A percentile compares a stretch with the other conserved stretches of the same genome.
Conservation (phyloP, 1,140 invertebrate genomes). For the Penaeus vannamei region DNA sequence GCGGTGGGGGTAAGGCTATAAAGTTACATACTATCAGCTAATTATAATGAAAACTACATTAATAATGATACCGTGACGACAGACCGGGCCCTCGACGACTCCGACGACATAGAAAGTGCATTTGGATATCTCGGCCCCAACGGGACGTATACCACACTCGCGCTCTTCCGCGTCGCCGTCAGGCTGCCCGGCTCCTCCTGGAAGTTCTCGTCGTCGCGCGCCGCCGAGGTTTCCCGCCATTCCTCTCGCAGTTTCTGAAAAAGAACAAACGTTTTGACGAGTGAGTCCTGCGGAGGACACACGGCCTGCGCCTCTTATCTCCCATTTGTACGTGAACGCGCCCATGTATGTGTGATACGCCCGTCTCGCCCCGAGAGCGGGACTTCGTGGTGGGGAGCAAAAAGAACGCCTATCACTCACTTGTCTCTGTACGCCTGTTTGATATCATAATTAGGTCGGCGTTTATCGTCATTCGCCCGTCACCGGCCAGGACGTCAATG, state of each 20-base stretch:
- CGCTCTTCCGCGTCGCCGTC: slow-evolving; percentile 4
- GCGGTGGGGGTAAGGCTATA: slow-evolving; percentile 57
- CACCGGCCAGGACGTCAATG: slow-evolving; percentile 37
- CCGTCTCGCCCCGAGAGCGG: not conserved
- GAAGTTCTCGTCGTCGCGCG: not conserved
- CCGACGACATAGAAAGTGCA: slow-evolving; percentile 58
- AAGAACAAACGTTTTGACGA: too few species aligned
- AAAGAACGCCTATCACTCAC: slow-evolving; percentile 45
- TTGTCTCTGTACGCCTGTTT: slow-evolving; percentile 32
- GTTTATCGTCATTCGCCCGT: slow-evolving; percentile 51
- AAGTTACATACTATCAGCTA: slow-evolving; percentile 65
- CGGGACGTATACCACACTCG: slow-evolving; percentile 2
- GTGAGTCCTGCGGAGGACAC: too few species aligned
- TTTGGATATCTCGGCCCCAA: slow-evolving; percentile 46
- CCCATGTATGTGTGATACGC: too few species aligned
- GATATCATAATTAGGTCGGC: slow-evolving; percentile 61
- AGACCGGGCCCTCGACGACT: slow-evolving; percentile 32
- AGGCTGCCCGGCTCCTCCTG: not conserved
- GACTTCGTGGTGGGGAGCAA: not conserved
- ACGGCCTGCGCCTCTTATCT: too few species aligned
- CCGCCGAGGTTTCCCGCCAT: not conserved
- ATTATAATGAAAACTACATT: slow-evolving; percentile 64
- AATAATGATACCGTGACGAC: slow-evolving; percentile 62
- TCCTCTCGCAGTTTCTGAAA: not conserved
- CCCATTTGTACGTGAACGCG: too few species aligned